Evolutionary conservation across 2,113 vertebrate genomes (phyloP), one percentile per base, ranked within the genome.

Genomic region (Scopus umbretta): DNA sequence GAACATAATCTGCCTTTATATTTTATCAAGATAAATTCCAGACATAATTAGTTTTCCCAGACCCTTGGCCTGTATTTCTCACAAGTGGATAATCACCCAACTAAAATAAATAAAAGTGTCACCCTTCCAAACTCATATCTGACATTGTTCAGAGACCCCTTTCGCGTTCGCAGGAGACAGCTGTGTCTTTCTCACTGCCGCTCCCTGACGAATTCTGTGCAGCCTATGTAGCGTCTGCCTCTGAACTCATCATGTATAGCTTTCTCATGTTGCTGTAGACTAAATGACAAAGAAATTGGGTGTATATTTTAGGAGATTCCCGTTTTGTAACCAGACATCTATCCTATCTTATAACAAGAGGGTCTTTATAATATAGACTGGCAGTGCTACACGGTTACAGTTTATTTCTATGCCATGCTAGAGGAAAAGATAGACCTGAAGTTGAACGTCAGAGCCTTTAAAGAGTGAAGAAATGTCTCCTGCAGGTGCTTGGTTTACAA

Each of bases 11-110:
- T 88, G 71, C 49, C 84, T 56, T 93, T 92, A 43, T 66, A 72
- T 93, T 95, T 97, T 93, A 96, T 95, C 94, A 93, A 86, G 88
- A 95, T 86, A 83, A 88, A 95, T 96, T 92, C 86, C 92, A 97
- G 79, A 86, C 75, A 53, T 86, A 63, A 83, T 83, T 94, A 76
- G 38, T 94, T 93, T 92, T 92, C 71, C 71, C 74, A 94, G 92
- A 86, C 88, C 34, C 74, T 92, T 93, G 79, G 86, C 90, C 79
- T 76, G 55, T 53, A 53, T 88, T 94, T 86, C 88, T 91, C 63
- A 73, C 32, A 89, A 95, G 73, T 72, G 53, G 80, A 80, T 96
- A 89, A 76, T 59, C 47, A 40, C 43, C 40, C 86, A 81, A 81
- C 49, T 92, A 95, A 96, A 96, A 95, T 79, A 96, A 96, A 97